Evolutionary conservation across 1,140 invertebrate genomes (phyloP), one percentile per base, ranked within the genome.

Genomic region (Calephelis nemesis): DNA sequence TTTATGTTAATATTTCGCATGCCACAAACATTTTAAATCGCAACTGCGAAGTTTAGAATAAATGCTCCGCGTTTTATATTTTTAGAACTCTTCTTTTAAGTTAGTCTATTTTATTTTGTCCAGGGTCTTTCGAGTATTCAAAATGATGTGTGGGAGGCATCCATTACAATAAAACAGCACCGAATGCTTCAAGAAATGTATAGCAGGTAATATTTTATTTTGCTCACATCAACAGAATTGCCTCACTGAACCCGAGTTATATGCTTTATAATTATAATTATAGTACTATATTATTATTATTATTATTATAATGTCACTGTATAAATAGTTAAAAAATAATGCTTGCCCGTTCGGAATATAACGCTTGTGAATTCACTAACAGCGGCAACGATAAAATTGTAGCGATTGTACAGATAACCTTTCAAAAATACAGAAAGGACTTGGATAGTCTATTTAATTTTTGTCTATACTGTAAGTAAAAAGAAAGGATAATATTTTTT

Each of bases 111-210:
- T 71, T 62, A 70, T 72, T 74, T 69, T 77, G 74, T 77, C 64
- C 76, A 85, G 80, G 83, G 79, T n/a, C 69, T 84, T 47, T 79
- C 94, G 94, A 75, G 91, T 93, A 86, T 88, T 62, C 90, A 92
- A n/a, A 93, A 93, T 52, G 94, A 95, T 73, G 93, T 95, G 13
- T 95, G 94, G 94, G 94, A 95, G 79, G 94, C 94, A 5, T 85
- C 94, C 4, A 93, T 95, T 7, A 94, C 94, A 2, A 93, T 95
- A 54, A 92, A 94, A 71, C 94, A 95, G 72, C 93, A 94, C n/a
- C 92, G 94, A 77, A 87, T 93, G 48, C 83, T 94, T 48, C 89
- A 93, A 66, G 93, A 94, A 75, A 91, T 91, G 83, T 84, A 82
- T 71, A 88, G 81, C 73, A 91, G 92, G 91, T 92, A 81, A 84